Conservation (phyloP, 1,140 invertebrate genomes). For the Popillia japonica region DNA sequence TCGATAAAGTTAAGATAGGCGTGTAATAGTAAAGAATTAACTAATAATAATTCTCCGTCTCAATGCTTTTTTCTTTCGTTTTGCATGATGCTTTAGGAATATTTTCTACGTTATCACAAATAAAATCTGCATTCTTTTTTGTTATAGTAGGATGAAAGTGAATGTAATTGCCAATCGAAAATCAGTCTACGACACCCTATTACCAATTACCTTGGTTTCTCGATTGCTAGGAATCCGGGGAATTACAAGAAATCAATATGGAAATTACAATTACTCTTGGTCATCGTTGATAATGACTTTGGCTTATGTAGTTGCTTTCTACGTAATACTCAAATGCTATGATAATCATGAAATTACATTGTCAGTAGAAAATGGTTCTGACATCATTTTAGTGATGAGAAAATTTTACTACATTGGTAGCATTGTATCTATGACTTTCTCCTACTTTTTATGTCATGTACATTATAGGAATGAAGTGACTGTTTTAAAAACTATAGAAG, state of each 20-base stretch:
- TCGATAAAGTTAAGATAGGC: no score
- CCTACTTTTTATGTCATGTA: background rate
- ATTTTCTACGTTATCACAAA: no score
- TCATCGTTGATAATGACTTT: background rate
- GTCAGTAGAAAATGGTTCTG: background rate
- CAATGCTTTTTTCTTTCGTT: no score
- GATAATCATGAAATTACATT: background rate
- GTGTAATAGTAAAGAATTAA: no score
- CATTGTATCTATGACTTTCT: background rate
- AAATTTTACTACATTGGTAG: background rate
- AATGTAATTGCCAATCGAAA: background rate
- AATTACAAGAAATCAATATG: background rate
- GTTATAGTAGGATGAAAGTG: slow-evolving; percentile 12
- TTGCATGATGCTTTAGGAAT: no score
- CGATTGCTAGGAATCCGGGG: background rate
- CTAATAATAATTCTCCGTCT: no score
- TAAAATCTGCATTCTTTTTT: background rate
- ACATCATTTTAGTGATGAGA: background rate
- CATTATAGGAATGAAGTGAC: background rate
- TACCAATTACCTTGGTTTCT: background rate
- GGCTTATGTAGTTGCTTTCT: background rate
- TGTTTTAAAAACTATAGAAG: background rate
- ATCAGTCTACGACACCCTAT: background rate
- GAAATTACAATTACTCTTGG: background rate
- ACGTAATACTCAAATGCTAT: background rate